These are phyloP conservation scores for Salvelinus sp. DNA, from an alignment of 2,113 vertebrate genomes.

Conservation along the genomic window DNA sequence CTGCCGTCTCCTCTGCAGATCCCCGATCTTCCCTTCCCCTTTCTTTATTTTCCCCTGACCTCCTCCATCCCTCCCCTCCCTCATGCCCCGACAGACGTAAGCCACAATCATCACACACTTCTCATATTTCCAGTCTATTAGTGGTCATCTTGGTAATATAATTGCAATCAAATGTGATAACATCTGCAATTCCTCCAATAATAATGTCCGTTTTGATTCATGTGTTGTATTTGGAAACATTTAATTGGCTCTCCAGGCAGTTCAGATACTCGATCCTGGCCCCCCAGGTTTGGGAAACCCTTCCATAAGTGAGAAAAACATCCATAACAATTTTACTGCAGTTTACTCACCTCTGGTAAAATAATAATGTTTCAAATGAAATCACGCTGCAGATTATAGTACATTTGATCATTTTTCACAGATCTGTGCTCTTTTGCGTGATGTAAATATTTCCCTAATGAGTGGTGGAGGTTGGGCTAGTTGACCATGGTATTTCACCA, in stretches of 20 bases:
- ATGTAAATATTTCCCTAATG: too few relatives aligned
- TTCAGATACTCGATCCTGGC: background rate
- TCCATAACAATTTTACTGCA: too few relatives aligned
- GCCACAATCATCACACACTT: conserved; percentile 24
- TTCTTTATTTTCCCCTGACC: conserved; percentile 5
- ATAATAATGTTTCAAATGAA: too few relatives aligned
- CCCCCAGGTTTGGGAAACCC: background rate
- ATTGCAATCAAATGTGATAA: conserved; percentile 19
- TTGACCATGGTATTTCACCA: too few relatives aligned
- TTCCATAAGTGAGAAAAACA: too few relatives aligned
- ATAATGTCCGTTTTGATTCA: conserved; percentile 15
- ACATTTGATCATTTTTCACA: background rate
- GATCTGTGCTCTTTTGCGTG: too few relatives aligned
- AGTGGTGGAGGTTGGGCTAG: too few relatives aligned
- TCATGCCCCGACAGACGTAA: conserved; percentile 29
- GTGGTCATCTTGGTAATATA: background rate
- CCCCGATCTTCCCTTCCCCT: background rate
- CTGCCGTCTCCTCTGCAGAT: conserved; percentile 64
- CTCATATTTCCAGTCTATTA: conserved; percentile 23
- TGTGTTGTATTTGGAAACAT: too few relatives aligned
- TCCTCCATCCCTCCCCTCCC: background rate
- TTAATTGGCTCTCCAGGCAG: too few relatives aligned
- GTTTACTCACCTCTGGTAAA: too few relatives aligned
- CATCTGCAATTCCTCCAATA: background rate
- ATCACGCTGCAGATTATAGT: too few relatives aligned